Conservation (phyloP, 2,113 vertebrate species). For the Sceloporus undulatus region DNA sequence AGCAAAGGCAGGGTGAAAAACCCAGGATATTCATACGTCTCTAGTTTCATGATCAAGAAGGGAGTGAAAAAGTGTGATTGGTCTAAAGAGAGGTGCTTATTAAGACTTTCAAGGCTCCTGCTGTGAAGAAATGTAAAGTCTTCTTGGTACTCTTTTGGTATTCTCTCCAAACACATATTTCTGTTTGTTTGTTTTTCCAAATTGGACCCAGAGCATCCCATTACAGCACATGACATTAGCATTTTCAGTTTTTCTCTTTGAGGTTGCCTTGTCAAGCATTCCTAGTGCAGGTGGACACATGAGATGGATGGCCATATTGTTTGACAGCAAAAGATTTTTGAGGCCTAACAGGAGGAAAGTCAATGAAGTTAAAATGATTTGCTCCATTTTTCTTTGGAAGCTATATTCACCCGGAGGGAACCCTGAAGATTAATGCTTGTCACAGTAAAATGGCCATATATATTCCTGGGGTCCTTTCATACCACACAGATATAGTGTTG, state of each 20-base stretch:
- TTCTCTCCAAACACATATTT: accelerated
- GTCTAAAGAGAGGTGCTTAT: not conserved
- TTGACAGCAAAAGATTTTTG: not conserved
- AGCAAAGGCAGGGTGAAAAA: accelerated
- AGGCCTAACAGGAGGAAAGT: not conserved
- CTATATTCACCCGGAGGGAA: no score
- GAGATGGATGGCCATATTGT: not conserved
- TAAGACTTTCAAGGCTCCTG: not conserved
- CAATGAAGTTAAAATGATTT: no score
- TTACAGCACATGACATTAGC: not conserved
- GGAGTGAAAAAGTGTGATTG: not conserved
- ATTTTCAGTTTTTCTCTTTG: not conserved
- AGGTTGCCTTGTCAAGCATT: not conserved
- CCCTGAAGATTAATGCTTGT: no score
- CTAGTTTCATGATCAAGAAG: not conserved
- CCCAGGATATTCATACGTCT: not conserved
- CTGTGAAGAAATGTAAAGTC: not conserved
- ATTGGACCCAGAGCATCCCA: not conserved
- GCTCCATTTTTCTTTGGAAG: no score
- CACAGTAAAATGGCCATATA: no score
- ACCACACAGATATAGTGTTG: no score
- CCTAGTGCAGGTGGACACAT: not conserved
- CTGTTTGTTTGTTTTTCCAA: not conserved
- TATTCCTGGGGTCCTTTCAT: no score
- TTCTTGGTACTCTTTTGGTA: not conserved